Evolutionary conservation across 2,888 invertebrate species (phyloP).

Genomic region (Xanthia icteritia): DNA sequence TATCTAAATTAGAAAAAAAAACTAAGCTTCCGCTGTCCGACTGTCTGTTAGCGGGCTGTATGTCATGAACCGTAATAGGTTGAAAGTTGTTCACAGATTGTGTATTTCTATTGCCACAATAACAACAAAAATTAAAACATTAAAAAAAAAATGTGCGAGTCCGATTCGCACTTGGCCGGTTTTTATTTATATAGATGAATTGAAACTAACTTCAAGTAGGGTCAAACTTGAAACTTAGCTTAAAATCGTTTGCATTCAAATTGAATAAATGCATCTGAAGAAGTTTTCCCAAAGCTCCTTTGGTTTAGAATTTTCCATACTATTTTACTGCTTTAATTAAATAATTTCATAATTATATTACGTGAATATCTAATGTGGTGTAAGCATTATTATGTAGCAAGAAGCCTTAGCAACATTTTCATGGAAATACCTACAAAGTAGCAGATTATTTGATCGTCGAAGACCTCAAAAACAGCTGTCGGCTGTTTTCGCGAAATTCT

Average conservation of each 20-base stretch:
- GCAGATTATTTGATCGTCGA: conserved; percentile 38
- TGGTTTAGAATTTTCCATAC: neutral
- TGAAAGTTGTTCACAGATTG: no score
- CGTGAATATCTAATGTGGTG: neutral
- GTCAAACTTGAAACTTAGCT: neutral
- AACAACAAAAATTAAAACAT: no score
- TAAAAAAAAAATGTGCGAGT: no score
- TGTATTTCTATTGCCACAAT: no score
- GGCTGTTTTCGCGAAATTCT: conserved; percentile 2
- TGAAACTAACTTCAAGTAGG: neutral
- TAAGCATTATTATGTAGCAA: conserved; percentile 1
- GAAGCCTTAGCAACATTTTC: conserved; percentile 18
- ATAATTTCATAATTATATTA: neutral
- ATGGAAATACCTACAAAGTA: neutral
- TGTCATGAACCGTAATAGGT: no score
- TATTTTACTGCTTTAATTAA: neutral
- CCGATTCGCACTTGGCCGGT: no score
- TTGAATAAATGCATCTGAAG: neutral
- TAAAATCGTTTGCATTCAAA: neutral
- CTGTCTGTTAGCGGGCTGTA: no score
- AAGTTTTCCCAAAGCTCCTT: neutral
- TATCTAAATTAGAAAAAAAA: no score
- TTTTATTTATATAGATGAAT: neutral
- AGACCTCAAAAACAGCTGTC: conserved; percentile 32
- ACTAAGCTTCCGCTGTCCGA: no score